A percentile compares a stretch with the other conserved stretches of the same genome.
Evolutionary conservation across 2,888 invertebrate species (phyloP).

Genomic region (Neoaliturus tenellus): DNA sequence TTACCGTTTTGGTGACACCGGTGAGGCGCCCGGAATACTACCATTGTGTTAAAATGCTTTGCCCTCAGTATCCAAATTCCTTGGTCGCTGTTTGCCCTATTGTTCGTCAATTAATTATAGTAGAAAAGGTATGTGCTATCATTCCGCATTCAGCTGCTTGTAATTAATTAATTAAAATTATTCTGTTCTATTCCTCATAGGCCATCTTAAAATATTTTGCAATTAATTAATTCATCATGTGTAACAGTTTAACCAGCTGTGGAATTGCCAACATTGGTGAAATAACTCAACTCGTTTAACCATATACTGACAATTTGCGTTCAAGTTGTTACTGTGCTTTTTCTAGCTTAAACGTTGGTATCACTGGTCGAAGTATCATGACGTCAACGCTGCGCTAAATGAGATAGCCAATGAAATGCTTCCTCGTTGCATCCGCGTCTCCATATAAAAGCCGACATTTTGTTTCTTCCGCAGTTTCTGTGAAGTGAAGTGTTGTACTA

Average conservation of each 20-base stretch:
- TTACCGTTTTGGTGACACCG: no score
- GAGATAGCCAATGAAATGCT: background rate
- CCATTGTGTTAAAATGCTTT: no score
- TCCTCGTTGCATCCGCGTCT: background rate
- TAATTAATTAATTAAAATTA: no score
- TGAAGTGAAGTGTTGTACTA: background rate
- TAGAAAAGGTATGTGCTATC: no score
- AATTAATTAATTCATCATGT: background rate
- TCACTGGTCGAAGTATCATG: background rate
- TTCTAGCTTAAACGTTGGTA: background rate
- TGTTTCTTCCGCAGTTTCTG: background rate
- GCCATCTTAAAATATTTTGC: no score
- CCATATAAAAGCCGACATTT: conserved; percentile 9
- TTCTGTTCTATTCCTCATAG: no score
- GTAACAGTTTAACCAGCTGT: background rate
- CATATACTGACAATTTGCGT: background rate
- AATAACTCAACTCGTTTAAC: background rate
- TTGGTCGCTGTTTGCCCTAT: no score
- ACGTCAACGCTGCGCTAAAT: conserved; percentile 15
- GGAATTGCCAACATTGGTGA: background rate
- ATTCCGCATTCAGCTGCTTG: no score
- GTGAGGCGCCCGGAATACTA: no score
- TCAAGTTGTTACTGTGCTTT: background rate
- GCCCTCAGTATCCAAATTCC: no score
- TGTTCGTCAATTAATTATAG: no score